These are phyloP conservation scores for Rhincodon typus DNA, from an alignment of 2,797 vertebrate genomes.

Conservation along the genomic window DNA sequence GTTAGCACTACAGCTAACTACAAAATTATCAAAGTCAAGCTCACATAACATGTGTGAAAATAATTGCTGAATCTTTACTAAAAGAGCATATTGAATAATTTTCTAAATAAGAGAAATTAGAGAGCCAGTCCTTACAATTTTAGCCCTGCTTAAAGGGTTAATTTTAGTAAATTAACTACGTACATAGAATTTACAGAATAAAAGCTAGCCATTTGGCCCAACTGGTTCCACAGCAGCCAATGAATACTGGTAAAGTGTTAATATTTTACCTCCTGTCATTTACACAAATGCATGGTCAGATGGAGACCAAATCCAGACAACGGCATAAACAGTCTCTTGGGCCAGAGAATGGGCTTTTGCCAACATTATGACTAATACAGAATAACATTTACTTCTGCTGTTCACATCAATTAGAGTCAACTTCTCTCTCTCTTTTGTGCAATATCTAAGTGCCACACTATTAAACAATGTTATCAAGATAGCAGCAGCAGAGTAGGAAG, in stretches of 20 bases:
- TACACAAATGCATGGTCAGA: not conserved
- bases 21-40: not conserved
- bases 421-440: too few relatives aligned
- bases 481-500: too few relatives aligned
- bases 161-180: not conserved
- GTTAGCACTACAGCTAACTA: not conserved
- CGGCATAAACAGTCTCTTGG: too few relatives aligned
- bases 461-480: too few relatives aligned
- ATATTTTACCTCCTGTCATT: not conserved
- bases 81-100: not conserved
- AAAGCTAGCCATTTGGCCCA: not conserved
- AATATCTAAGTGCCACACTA: too few relatives aligned
- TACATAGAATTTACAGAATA: not conserved
- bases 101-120: not conserved
- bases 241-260: not conserved
- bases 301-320: not conserved
- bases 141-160: not conserved
- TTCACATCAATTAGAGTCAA: too few relatives aligned
- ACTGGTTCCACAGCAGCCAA: too few relatives aligned
- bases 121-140: not conserved
- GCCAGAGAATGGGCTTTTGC: too few relatives aligned
- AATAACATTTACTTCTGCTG: too few relatives aligned
- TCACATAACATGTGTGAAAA: too few relatives aligned
- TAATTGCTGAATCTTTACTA: not conserved
- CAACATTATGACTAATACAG: too few relatives aligned